Conservation (phyloP, 2,888 invertebrate genomes). For the Neoitamus cyanurus region DNA sequence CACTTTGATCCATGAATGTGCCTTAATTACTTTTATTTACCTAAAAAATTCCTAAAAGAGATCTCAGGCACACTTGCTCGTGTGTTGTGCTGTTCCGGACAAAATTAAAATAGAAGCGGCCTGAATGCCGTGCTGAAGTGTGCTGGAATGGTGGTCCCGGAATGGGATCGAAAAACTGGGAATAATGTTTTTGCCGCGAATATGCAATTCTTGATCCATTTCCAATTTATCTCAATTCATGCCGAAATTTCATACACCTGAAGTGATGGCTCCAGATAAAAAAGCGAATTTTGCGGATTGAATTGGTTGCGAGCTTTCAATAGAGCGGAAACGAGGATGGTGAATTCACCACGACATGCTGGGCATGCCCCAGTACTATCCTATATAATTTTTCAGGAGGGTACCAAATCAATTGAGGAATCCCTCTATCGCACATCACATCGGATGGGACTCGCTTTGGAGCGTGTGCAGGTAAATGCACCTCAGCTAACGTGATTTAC, state of each 20-base stretch:
- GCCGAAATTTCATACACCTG: slow-evolving; percentile 29
- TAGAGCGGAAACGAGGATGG: slow-evolving; percentile 40
- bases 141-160: neutral
- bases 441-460: neutral
- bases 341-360: slow-evolving; percentile 20
- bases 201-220: slow-evolving; percentile 34
- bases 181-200: slow-evolving; percentile 21
- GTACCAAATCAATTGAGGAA: slow-evolving; percentile 24
- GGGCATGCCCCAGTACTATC: neutral
- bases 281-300: slow-evolving; percentile 5
- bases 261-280: slow-evolving; percentile 20
- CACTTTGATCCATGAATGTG: neutral
- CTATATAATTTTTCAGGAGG: slow-evolving; percentile 35
- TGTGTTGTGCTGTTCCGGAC: neutral
- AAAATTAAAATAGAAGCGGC: neutral
- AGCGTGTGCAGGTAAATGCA: slow-evolving; percentile 29
- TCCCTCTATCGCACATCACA: neutral
- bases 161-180: neutral
- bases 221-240: slow-evolving; percentile 38
- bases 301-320: slow-evolving; percentile 20
- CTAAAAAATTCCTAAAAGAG: neutral
- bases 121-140: neutral
- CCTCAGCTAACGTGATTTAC: slow-evolving; percentile 37
- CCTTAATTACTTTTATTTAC: neutral
- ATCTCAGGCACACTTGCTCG: neutral